Percentiles rank a stretch among this genome's conserved stretches.
Evolutionary conservation across 1,140 invertebrate species (phyloP).

Genomic region (Globodera rostochiensis): DNA sequence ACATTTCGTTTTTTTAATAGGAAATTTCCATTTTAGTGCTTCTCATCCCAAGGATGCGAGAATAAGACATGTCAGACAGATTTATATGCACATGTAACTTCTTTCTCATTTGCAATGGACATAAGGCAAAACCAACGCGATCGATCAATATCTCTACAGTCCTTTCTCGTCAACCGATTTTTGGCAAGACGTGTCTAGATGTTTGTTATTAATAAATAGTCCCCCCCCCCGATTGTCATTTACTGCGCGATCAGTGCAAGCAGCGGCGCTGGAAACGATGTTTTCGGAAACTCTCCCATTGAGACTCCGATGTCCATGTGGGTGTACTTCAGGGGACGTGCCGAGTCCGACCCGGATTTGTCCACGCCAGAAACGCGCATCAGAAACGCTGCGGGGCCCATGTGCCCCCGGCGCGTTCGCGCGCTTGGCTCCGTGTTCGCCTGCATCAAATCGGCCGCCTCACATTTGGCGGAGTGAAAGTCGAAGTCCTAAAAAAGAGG

Average conservation of each 20-base stretch:
- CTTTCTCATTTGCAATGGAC: background rate
- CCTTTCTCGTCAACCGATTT: background rate
- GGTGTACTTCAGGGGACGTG: conserved; percentile 48
- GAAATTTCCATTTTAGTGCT: background rate
- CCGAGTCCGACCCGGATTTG: conserved; percentile 42
- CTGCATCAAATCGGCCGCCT: conserved; percentile 87
- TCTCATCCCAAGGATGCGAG: background rate
- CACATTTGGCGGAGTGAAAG: conserved; percentile 75
- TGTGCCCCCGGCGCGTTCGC: conserved; percentile 47
- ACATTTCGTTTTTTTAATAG: background rate
- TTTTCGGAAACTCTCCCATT: conserved; percentile 41
- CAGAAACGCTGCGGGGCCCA: conserved; percentile 45
- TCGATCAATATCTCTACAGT: background rate
- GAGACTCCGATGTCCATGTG: conserved; percentile 47
- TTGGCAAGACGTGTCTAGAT: conserved; percentile 1
- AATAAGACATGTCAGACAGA: background rate
- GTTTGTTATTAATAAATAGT: background rate
- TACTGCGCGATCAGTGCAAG: conserved; percentile 50
- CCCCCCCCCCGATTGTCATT: conserved; percentile 2
- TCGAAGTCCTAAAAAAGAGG: conserved; percentile 78
- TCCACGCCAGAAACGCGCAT: conserved; percentile 49
- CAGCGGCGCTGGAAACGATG: conserved; percentile 41
- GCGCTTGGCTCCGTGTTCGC: conserved; percentile 75
- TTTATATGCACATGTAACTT: background rate
- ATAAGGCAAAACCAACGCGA: no score